Base-by-base conservation (phyloP, 2,888 invertebrate species). In the Archaeoteleia sp. region DNA sequence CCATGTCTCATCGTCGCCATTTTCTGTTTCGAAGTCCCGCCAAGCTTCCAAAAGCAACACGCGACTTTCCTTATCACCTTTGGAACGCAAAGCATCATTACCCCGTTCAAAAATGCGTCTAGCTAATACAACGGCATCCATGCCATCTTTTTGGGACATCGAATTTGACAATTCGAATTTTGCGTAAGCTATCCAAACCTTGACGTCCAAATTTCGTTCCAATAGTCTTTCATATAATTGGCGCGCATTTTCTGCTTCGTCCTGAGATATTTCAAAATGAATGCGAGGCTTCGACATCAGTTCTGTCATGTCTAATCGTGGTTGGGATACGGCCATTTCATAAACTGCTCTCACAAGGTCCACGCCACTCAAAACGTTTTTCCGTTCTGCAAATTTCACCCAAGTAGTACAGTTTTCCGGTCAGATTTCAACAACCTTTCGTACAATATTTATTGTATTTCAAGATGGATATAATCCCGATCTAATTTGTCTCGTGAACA, bases 341-440 rank as follows among this genome's bases (percentile, higher is more conserved):
- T 95, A 98, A 74, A 99, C 95, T 1, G 95, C 94, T 73, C 98
- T 88, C 0, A 97, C 96, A 75, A 99, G 89, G 23, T 97, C 97
- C 9, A 89, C 89, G 82, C 99, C 99, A 0, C 98, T 98, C 27
- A 99, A 87, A 51, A 98, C 89, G 15, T 94, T 95, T 87, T 99
- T 99, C 70, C 99, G 86, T 84, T 99, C 98, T 9, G 98, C 97
- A 89, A 97, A 99, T 88, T 89, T 73, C 6, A 45, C 97, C 99
- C 99, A 99, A 0, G 98, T 96, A 1, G 96, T 94, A 81, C 98
- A 98, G 84, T 98, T 99, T 86, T 98, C 98, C 2, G 98, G 94
- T 0, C 95, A 95, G 86, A 96, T 97, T 84, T 96, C 95, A 2
- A 99, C 87, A 84, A 97, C 62, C 99, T 90, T 80, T 99, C 98